A percentile compares a stretch with the other conserved stretches of the same genome.
Conservation (phyloP, 1,140 invertebrate species). For the Homalodisca vitripennis region DNA sequence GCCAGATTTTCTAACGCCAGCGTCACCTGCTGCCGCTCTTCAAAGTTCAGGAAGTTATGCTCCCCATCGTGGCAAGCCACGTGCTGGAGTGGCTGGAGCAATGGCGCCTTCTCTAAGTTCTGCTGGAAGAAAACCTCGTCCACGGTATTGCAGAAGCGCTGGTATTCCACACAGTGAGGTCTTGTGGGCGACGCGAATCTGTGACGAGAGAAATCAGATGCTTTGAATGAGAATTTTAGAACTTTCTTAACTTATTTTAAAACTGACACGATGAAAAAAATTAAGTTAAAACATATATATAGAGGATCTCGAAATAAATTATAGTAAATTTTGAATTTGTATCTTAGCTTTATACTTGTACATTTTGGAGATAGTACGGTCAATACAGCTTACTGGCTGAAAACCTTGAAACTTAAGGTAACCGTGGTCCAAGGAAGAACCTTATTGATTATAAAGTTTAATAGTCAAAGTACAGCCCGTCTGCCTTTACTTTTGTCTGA, state of each 20-base stretch:
- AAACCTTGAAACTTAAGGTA: no score
- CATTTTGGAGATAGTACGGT: no score
- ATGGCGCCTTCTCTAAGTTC: slow-evolving; percentile 61
- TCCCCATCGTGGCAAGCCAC: slow-evolving; percentile 45
- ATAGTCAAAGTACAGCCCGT: no score
- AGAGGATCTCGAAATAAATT: no score
- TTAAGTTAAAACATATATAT: slow-evolving; percentile 17
- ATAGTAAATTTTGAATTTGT: no score
- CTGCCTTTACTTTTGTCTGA: no score
- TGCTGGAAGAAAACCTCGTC: slow-evolving; percentile 63
- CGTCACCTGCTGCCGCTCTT: slow-evolving; percentile 59
- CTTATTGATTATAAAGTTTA: no score
- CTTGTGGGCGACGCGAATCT: slow-evolving; percentile 60
- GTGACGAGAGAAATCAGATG: slow-evolving; percentile 15
- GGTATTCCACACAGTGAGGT: slow-evolving; percentile 57
- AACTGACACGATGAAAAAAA: slow-evolving; percentile 4
- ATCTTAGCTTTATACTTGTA: no score
- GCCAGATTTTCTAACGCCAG: slow-evolving; percentile 61
- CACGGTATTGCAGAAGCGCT: slow-evolving; percentile 59
- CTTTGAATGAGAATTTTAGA: slow-evolving; percentile 3
- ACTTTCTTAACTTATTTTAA: not conserved
- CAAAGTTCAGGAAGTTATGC: slow-evolving; percentile 66
- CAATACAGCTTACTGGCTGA: no score
- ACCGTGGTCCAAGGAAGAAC: no score
- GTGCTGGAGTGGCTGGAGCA: slow-evolving; percentile 61